Evolutionary conservation across 2,113 vertebrate species (phyloP).

Genomic region (Megaleporinus macrocephalus): DNA sequence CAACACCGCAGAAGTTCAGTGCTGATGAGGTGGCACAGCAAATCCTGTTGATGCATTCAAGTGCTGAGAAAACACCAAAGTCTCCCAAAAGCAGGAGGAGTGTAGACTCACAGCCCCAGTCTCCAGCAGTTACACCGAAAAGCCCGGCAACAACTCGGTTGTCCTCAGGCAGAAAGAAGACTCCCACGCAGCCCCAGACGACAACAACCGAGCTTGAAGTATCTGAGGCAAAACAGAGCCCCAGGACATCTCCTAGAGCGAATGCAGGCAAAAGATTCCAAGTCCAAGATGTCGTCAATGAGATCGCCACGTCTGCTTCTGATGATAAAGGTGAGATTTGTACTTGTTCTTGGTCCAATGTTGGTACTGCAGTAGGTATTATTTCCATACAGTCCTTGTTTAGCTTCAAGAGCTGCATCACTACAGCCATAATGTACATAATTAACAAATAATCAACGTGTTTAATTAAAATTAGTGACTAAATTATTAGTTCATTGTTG

Average conservation of each 20-base stretch:
- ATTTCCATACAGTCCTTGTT: no score
- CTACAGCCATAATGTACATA: no score
- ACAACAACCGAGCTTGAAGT: not conserved
- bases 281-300: conserved; percentile 25
- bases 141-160: not conserved
- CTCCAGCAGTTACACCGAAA: not conserved
- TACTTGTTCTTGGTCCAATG: not conserved
- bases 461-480: no score
- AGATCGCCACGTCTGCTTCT: conserved; percentile 44
- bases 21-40: conserved; percentile 60
- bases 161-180: not conserved
- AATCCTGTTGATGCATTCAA: conserved; percentile 17
- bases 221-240: conserved; percentile 7
- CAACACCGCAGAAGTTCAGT: conserved; percentile 59
- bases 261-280: conserved; percentile 46
- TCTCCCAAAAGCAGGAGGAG: conserved; percentile 63
- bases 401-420: no score
- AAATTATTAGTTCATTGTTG: no score
- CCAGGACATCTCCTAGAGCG: conserved; percentile 59
- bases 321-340: conserved; percentile 12
- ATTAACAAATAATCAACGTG: no score
- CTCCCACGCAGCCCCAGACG: conserved; percentile 5
- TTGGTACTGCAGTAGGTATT: not conserved
- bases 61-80: conserved; percentile 39
- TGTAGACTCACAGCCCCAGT: not conserved